Base-by-base conservation (phyloP, 2,888 invertebrate species). In the Cinara cedri region DNA sequence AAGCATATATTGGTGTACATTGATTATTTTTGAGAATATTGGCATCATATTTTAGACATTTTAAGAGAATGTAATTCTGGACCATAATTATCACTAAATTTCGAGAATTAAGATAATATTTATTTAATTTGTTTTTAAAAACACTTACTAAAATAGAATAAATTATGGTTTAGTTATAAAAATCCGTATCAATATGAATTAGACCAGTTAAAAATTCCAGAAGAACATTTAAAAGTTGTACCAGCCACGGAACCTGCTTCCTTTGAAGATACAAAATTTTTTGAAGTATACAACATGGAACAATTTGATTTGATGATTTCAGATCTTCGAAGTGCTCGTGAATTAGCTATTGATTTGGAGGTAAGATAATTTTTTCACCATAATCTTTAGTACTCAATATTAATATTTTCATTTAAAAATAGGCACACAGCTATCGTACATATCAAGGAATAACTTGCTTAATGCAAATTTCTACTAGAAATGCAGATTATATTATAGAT, bases 401-500 rank as follows among this genome's bases (percentile, higher is more conserved):
- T 19, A 0, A 8, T 19, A 11, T 70, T 68, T 49, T 51, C n/a
- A 51, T 51, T 46, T 42, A 54, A 44, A 21, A 60, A 54, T 85
- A 90, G 88, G 96, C 97, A 86, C 97, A 99, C 86, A 92, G 93
- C 0, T 97, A 95, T 85, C 89, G 98, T 81, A 91, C 93, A 0
- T 99, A 93, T 85, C 93, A 93, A 88, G 99, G 98, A 0, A 91
- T 98, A 76, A 96, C 98, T 0, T 99, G 98, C 85, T 88, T 99
- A 2, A 91, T 99, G 86, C 98, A 99, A 88, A 93, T 99, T 83
- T 95, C 97, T 0, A 94, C 97, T 0, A 85, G 88, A 71, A 87
- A 89, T 19, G 87, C 88, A 2, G 98, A 99, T 87, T 99, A 93
- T 85, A 88, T 99, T 1, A 88, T 99, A 16, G 99, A 99, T 85